phyloP scores from a whole-genome alignment of 2,888 invertebrate species.

The Hyposoter didymator region DNA sequence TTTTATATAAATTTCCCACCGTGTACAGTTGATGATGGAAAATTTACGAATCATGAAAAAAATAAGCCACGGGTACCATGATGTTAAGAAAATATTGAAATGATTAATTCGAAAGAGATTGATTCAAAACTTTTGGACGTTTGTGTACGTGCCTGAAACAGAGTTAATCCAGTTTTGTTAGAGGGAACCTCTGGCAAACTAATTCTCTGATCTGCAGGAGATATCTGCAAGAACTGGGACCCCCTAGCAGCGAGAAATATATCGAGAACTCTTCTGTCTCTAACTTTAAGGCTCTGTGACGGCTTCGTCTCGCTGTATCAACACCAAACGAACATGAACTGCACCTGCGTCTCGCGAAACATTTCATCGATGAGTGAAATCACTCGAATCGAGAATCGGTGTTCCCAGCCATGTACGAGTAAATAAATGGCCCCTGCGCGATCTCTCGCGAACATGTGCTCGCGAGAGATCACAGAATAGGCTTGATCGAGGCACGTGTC shows the following conservation, averaged over 20 bases:
- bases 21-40: background rate
- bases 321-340: conserved; percentile 12
- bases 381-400: conserved; percentile 27
- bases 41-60: background rate
- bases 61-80: background rate
- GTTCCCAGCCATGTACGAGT: conserved; percentile 1
- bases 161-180: conserved; percentile 6
- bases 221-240: conserved; percentile 45
- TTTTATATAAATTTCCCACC: no score
- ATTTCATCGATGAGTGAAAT: conserved; percentile 38
- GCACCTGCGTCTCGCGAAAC: conserved; percentile 36
- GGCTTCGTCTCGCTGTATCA: conserved; percentile 16
- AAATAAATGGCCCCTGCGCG: conserved; percentile 27
- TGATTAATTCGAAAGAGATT: background rate
- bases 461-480: conserved; percentile 16
- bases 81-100: background rate
- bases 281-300: conserved; percentile 19
- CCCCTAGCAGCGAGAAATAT: conserved; percentile 23
- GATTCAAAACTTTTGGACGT: background rate
- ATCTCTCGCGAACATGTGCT: conserved; percentile 4
- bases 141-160: background rate
- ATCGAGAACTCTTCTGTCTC: conserved; percentile 41
- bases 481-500: conserved; percentile 35
- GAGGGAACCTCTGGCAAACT: conserved; percentile 27
- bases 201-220: conserved; percentile 47